Evolutionary conservation across 2,888 invertebrate genomes (phyloP).

Genomic region (Lottia gigantea): DNA sequence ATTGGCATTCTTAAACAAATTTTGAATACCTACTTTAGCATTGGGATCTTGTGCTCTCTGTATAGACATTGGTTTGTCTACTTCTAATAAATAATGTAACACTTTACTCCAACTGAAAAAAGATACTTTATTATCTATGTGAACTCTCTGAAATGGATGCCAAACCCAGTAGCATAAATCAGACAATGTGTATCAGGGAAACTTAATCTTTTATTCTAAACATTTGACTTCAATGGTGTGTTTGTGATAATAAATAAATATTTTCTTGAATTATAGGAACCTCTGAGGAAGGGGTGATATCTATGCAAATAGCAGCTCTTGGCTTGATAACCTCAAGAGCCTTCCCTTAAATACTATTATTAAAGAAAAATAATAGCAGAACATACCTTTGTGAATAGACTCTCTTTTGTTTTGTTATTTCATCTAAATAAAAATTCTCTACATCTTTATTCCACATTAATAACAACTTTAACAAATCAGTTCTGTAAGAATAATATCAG

Average conservation of each 20-base stretch:
- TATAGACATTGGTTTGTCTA: constrained; percentile 71
- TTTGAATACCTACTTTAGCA: constrained; percentile 37
- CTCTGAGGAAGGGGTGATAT: too few species aligned
- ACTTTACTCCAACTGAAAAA: constrained; percentile 83
- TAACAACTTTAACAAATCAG: constrained; percentile 80
- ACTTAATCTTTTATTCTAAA: too few species aligned
- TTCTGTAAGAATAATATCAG: constrained; percentile 39
- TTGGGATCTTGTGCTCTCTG: constrained; percentile 50
- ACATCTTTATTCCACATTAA: constrained; percentile 81
- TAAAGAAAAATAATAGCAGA: too few species aligned
- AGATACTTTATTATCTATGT: not conserved
- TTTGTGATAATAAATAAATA: too few species aligned
- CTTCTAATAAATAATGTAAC: constrained; percentile 78
- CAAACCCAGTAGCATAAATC: too few species aligned
- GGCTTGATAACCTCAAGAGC: too few species aligned
- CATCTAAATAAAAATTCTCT: constrained; percentile 85
- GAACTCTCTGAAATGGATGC: not conserved
- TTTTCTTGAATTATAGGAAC: too few species aligned
- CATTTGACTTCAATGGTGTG: too few species aligned
- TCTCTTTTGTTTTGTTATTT: constrained; percentile 86
- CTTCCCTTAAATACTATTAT: too few species aligned
- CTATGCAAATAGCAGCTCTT: too few species aligned
- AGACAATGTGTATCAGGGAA: too few species aligned
- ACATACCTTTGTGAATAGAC: constrained; percentile 73
- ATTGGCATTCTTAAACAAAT: not conserved